phyloP scores from a whole-genome alignment of 2,888 invertebrate genomes.

The Agrotis clavis region DNA sequence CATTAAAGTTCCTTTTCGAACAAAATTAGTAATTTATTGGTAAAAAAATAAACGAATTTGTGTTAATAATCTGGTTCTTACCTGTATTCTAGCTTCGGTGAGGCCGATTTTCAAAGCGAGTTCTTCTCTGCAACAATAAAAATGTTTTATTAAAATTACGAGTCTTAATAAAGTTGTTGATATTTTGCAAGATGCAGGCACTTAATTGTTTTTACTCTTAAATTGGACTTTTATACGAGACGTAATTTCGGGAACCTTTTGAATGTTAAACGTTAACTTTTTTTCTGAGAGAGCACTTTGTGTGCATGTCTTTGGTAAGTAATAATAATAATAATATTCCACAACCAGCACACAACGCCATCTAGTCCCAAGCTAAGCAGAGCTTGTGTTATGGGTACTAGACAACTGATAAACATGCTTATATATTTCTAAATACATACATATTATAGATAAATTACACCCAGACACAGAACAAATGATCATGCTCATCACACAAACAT shows the following conservation, averaged over 20 bases:
- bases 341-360: no score
- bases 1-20: conserved; percentile 29
- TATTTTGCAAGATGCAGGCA: conserved; percentile 36
- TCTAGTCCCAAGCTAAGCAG: no score
- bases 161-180: conserved; percentile 32
- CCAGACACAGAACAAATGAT: no score
- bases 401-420: no score
- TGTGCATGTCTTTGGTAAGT: neutral
- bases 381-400: no score
- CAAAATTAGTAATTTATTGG: conserved; percentile 33
- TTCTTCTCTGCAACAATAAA: conserved; percentile 95
- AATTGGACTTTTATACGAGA: conserved; percentile 8
- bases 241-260: conserved; percentile 18
- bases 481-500: no score
- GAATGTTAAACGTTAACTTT: neutral
- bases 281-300: conserved; percentile 1
- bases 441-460: no score
- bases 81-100: conserved; percentile 98
- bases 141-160: conserved; percentile 48
- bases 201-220: conserved; percentile 31
- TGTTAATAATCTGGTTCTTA: conserved; percentile 83
- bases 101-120: conserved; percentile 98
- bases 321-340: no score
- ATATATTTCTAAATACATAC: no score
- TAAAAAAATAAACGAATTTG: conserved; percentile 35